Percentiles rank a stretch among this genome's conserved stretches.
Conservation (phyloP, 1,140 invertebrate genomes). For the Aleiodes sp. region DNA sequence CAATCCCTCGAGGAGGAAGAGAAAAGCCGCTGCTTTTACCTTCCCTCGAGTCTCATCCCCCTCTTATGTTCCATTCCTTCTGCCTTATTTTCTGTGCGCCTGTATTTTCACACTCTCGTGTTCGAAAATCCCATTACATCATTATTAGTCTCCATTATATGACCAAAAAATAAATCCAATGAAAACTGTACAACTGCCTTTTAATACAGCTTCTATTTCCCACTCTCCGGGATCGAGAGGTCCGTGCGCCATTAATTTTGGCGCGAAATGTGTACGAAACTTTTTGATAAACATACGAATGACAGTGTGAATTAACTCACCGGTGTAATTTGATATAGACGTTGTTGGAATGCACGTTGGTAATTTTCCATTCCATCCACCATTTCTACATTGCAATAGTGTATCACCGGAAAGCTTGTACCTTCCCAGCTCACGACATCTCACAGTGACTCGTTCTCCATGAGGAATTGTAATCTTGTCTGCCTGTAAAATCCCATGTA, state of each 20-base stretch:
- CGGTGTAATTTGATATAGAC: conserved; percentile 83
- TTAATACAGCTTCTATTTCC: not conserved
- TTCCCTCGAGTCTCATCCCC: conserved; percentile 13
- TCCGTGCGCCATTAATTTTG: not conserved
- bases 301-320: conserved; percentile 65
- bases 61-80: not conserved
- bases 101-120: not conserved
- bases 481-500: conserved; percentile 45
- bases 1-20: conserved; percentile 34
- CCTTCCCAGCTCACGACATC: conserved; percentile 82
- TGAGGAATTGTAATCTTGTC: conserved; percentile 69
- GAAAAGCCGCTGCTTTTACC: conserved; percentile 26
- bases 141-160: not conserved
- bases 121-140: not conserved
- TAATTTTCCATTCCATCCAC: conserved; percentile 77
- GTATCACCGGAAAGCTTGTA: conserved; percentile 81
- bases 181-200: not conserved
- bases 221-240: too few species aligned
- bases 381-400: conserved; percentile 78
- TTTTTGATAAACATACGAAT: not conserved
- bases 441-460: conserved; percentile 74
- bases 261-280: not conserved
- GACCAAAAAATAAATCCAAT: not conserved
- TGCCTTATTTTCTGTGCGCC: not conserved
- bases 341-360: conserved; percentile 85